Evolutionary conservation across 2,888 invertebrate genomes (phyloP).

Genomic region (Andrena camellia): DNA sequence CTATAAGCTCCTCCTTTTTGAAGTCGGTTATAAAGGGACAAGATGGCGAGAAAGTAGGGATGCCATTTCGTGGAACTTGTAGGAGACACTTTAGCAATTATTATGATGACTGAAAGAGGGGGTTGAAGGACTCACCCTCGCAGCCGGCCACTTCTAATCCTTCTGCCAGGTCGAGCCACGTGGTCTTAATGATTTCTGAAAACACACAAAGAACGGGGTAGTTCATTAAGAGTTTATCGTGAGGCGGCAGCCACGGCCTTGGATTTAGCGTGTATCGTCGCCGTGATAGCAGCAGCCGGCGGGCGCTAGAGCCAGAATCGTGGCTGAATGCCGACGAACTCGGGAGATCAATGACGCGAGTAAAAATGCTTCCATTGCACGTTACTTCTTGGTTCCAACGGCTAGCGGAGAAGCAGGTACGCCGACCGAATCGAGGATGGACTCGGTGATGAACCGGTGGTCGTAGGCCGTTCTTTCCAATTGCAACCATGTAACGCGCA

Average conservation of each 20-base stretch:
- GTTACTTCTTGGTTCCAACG: not conserved
- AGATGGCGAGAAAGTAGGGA: too few relatives aligned
- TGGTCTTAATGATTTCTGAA: not conserved
- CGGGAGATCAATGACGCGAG: conserved; percentile 15
- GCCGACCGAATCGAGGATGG: not conserved
- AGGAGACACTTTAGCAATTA: too few relatives aligned
- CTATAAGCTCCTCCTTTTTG: too few relatives aligned
- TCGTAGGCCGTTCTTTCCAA: not conserved
- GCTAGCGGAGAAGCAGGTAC: conserved; percentile 28
- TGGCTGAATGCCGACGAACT: conserved; percentile 5
- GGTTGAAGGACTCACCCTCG: not conserved
- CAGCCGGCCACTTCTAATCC: conserved; percentile 3
- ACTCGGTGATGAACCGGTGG: not conserved
- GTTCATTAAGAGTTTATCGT: conserved; percentile 24
- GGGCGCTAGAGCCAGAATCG: not conserved
- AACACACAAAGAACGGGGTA: not conserved
- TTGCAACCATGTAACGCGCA: not conserved
- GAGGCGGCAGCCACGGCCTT: conserved; percentile 3
- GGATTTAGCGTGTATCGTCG: conserved; percentile 3
- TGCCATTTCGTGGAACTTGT: too few relatives aligned
- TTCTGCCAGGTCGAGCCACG: not conserved
- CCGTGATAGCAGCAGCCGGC: not conserved
- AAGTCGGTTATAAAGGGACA: too few relatives aligned
- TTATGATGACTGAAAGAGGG: not conserved
- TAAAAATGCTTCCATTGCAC: conserved; percentile 11